Evolutionary conservation across 2,113 vertebrate species (phyloP).

Genomic region (Oncorhynchus keta): DNA sequence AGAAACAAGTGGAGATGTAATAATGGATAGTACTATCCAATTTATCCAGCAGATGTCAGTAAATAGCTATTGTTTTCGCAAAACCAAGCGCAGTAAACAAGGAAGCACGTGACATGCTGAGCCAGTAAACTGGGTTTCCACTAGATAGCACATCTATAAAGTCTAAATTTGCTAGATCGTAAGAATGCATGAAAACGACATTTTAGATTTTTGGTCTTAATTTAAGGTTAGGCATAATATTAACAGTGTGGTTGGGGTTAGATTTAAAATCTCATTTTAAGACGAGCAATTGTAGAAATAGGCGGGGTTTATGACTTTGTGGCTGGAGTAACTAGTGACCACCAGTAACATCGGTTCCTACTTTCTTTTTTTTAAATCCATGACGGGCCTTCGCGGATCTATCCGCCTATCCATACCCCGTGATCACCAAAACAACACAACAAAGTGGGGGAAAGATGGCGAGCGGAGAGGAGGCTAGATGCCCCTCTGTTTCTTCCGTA

Average conservation of each 20-base stretch:
- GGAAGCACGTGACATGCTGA: constrained; percentile 65
- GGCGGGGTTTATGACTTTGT: no score
- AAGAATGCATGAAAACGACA: no score
- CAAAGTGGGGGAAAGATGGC: constrained; percentile 73
- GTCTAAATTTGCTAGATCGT: no score
- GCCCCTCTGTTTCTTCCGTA: constrained; percentile 58
- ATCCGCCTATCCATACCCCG: constrained; percentile 53
- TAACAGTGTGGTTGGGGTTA: no score
- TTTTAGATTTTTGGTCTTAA: no score
- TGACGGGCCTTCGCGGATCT: constrained; percentile 37
- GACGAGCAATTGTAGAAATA: no score
- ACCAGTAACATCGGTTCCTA: not conserved
- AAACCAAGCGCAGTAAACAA: constrained; percentile 59
- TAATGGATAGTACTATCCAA: not conserved
- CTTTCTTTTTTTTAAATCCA: constrained; percentile 21
- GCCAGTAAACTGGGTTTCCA: no score
- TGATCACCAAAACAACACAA: constrained; percentile 71
- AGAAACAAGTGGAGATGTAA: not conserved
- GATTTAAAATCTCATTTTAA: no score
- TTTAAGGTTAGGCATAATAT: no score
- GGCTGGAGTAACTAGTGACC: no score
- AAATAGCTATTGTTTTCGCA: not conserved
- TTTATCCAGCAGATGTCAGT: constrained; percentile 15
- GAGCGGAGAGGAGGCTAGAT: constrained; percentile 73
- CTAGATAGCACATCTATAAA: no score